Percentiles rank a stretch among this genome's conserved stretches.
phyloP scores from a whole-genome alignment of 1,140 invertebrate species.

The Scaptodrosophila lebanonensis region DNA sequence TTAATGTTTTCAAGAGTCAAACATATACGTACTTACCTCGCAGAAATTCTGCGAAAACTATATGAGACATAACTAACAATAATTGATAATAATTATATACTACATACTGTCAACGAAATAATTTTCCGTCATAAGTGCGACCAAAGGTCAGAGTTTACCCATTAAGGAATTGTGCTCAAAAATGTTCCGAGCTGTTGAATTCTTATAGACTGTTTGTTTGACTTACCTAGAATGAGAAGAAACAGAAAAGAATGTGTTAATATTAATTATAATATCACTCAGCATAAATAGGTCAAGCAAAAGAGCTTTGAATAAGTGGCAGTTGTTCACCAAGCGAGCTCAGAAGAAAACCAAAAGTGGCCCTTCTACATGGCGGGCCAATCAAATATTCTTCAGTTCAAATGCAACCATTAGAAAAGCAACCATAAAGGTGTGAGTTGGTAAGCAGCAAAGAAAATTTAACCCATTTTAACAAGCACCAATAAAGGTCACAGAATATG shows the following conservation, averaged over 20 bases:
- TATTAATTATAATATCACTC: background rate
- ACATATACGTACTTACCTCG: slow-evolving; percentile 14
- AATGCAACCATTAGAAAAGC: no score
- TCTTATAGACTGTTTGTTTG: background rate
- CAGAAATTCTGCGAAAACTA: slow-evolving; percentile 14
- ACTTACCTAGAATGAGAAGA: slow-evolving; percentile 52
- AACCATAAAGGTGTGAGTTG: no score
- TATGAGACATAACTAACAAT: slow-evolving; percentile 1
- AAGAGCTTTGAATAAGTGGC: no score
- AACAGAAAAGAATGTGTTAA: slow-evolving; percentile 2
- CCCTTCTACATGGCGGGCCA: no score
- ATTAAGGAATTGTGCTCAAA: slow-evolving; percentile 8
- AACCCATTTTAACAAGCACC: no score
- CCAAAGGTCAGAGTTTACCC: slow-evolving; percentile 21
- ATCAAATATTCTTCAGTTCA: no score
- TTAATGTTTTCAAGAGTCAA: slow-evolving; percentile 23
- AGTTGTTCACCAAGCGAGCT: no score
- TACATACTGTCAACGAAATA: background rate
- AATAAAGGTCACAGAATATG: no score
- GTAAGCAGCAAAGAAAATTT: no score
- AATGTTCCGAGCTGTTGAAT: slow-evolving; percentile 14
- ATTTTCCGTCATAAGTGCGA: background rate
- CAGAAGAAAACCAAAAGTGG: no score
- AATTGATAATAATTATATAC: slow-evolving; percentile 12
- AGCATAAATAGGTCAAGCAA: no score